phyloP scores from a whole-genome alignment of 2,113 vertebrate genomes.

The human region GRCh38 chr4:73209001-73209500 shows the following conservation, averaged over 20 bases:
- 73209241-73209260: neutral
- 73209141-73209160: no score
- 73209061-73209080: no score
- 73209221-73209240: neutral
- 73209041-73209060: no score
- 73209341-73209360: conserved; percentile 1
- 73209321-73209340: neutral
- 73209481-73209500: neutral
- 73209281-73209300: neutral
- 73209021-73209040: no score
- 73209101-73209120: no score
- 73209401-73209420: neutral
- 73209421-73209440: neutral
- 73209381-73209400: neutral
- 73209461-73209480: neutral
- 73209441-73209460: conserved; percentile 27
- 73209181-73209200: no score
- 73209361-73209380: neutral
- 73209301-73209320: neutral
- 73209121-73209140: no score
- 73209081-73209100: no score
- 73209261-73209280: neutral
- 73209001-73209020: no score
- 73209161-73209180: no score
- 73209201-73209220: no score